These are phyloP conservation scores for Heteromormyrus szaboi DNA, from an alignment of 2,797 vertebrate genomes.

Conservation along the genomic window DNA sequence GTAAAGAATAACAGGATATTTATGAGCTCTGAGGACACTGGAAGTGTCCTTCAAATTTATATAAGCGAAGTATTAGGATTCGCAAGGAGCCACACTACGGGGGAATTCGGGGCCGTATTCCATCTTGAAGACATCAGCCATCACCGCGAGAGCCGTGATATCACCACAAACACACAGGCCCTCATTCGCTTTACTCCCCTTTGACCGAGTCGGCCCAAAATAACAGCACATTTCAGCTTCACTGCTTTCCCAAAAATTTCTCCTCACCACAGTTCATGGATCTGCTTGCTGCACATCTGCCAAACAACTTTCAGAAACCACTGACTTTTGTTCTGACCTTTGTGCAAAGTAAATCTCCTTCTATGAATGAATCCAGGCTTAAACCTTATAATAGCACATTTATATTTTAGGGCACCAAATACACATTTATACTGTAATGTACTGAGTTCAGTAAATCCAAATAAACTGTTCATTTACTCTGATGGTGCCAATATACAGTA, in stretches of 20 bases:
- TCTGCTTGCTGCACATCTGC: not conserved
- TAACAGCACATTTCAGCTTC: not conserved
- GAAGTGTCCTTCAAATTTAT: not conserved
- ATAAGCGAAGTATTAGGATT: not conserved
- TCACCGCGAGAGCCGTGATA: not conserved
- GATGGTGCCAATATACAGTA: not conserved
- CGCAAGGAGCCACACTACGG: not conserved
- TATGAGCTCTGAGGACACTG: not conserved
- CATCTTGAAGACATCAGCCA: not conserved
- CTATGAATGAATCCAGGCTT: not conserved
- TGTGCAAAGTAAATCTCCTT: not conserved
- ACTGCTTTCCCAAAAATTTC: not conserved
- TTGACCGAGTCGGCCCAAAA: not conserved
- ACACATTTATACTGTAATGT: not conserved
- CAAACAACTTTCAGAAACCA: not conserved
- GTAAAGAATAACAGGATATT: not conserved
- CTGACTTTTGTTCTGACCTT: not conserved
- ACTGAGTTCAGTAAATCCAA: not conserved
- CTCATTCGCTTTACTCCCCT: not conserved
- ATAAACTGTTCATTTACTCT: not conserved
- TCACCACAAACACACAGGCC: not conserved
- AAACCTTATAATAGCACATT: not conserved
- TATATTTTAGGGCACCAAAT: not conserved
- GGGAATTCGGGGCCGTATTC: not conserved
- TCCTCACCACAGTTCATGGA: not conserved